A percentile compares a stretch with the other conserved stretches of the same genome.
Conservation (phyloP, 2,888 invertebrate species). For the Pseudococcus longispinus region DNA sequence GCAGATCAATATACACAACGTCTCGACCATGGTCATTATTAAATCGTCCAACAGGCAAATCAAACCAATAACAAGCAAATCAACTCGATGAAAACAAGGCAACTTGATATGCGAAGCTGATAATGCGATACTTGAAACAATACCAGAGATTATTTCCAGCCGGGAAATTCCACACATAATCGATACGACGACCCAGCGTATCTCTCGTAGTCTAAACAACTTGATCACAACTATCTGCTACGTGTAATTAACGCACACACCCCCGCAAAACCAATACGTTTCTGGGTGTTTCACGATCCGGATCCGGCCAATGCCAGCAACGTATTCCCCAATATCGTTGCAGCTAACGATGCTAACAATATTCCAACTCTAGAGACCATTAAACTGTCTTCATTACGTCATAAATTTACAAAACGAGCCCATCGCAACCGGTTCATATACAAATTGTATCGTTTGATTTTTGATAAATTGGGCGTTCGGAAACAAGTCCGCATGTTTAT, state of each 20-base stretch:
- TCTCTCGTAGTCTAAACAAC: not conserved
- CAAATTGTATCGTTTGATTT: constrained; percentile 45
- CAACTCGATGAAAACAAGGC: too few species aligned
- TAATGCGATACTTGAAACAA: not conserved
- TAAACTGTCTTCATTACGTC: constrained; percentile 39
- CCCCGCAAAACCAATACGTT: not conserved
- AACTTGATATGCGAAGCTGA: not conserved
- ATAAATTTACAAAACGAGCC: constrained; percentile 33
- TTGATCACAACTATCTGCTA: not conserved
- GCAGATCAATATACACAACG: not conserved
- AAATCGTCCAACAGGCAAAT: not conserved
- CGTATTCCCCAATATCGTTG: not conserved
- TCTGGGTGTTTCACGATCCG: not conserved
- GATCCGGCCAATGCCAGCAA: too few species aligned
- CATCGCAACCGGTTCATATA: constrained; percentile 35
- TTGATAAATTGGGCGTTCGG: constrained; percentile 29
- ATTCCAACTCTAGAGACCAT: constrained; percentile 16
- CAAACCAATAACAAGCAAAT: not conserved
- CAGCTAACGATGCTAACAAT: not conserved
- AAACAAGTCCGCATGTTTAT: not conserved
- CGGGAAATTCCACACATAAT: not conserved
- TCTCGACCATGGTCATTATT: too few species aligned
- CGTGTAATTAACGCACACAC: not conserved
- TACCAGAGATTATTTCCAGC: not conserved
- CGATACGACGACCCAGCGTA: not conserved